A percentile compares a stretch with the other conserved stretches of the same genome.
Conservation (phyloP, 2,888 invertebrate species). For the Gryllus longicercus region DNA sequence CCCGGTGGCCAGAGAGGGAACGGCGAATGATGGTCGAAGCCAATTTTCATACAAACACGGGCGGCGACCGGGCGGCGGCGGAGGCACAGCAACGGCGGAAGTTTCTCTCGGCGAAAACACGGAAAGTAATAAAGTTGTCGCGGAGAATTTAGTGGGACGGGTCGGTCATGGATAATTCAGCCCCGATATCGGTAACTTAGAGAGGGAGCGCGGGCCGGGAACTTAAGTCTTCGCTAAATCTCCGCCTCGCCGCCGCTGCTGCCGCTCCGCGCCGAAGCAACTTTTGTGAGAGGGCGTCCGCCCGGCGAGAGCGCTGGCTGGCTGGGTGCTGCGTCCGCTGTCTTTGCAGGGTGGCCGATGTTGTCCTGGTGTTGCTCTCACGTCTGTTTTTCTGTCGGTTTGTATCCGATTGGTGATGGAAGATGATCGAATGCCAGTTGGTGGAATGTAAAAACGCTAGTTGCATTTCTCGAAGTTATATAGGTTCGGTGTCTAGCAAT, state of each 20-base stretch:
- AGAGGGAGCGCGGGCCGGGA: not conserved
- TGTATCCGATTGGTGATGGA: too few species aligned
- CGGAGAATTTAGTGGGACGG: slow-evolving; percentile 5
- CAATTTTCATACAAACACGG: not conserved
- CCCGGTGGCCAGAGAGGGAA: too few species aligned
- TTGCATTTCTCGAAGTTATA: too few species aligned
- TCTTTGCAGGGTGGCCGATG: too few species aligned
- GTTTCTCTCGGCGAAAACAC: not conserved
- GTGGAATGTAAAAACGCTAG: too few species aligned
- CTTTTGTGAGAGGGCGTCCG: not conserved
- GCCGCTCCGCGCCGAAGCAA: not conserved
- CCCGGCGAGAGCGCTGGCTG: too few species aligned
- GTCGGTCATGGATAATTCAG: slow-evolving; percentile 8
- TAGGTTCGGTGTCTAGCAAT: too few species aligned
- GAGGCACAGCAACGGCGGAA: not conserved
- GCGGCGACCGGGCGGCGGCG: not conserved
- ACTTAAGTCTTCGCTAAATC: not conserved
- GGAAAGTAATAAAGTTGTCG: slow-evolving; percentile 17
- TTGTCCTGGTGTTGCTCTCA: too few species aligned
- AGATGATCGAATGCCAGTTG: too few species aligned
- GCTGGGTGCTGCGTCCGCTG: too few species aligned
- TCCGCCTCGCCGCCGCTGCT: not conserved
- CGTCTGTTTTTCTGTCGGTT: too few species aligned
- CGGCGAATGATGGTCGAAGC: not conserved
- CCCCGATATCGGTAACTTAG: slow-evolving; percentile 17